Percentiles rank a stretch among this genome's conserved stretches.
These are phyloP conservation scores for Zoroaster sp. DNA, from an alignment of 53 echinoderm and acorn worm genomes.

Conservation along the genomic window DNA sequence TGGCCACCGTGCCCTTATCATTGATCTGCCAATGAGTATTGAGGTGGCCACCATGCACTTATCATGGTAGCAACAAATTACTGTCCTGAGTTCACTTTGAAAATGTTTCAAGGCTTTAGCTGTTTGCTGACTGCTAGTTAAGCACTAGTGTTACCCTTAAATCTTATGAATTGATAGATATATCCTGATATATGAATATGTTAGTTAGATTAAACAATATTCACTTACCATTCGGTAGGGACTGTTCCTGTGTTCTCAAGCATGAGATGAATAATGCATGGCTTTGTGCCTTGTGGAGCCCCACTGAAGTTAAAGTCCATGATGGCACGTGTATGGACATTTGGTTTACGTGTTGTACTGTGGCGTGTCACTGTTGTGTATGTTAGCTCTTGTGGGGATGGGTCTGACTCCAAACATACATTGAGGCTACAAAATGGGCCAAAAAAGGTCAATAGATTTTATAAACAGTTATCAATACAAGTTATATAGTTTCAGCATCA, in stretches of 20 bases:
- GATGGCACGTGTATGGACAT: conserved; percentile 76
- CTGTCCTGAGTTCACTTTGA: no score
- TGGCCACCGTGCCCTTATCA: no score
- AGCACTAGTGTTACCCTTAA: no score
- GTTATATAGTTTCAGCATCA: no score
- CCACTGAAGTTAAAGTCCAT: conserved; percentile 98
- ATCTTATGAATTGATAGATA: neutral
- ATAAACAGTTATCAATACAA: neutral
- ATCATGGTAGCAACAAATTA: no score
- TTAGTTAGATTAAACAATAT: neutral
- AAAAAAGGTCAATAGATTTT: neutral
- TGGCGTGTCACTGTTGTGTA: conserved; percentile 78
- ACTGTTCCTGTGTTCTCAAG: conserved; percentile 96
- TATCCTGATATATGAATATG: neutral
- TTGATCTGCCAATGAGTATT: no score
- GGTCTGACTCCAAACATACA: conserved; percentile 81
- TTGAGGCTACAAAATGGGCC: conserved; percentile 63
- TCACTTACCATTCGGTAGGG: conserved; percentile 77
- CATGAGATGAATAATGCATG: conserved; percentile 91
- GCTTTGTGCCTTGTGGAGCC: conserved; percentile 73
- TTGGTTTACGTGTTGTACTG: conserved; percentile 77
- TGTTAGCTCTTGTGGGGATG: conserved; percentile 82
- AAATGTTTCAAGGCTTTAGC: no score
- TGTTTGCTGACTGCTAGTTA: no score
- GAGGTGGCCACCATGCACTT: no score